These are phyloP conservation scores for Neoarius graeffei DNA, from an alignment of 2,113 vertebrate species.

Conservation along the genomic window DNA sequence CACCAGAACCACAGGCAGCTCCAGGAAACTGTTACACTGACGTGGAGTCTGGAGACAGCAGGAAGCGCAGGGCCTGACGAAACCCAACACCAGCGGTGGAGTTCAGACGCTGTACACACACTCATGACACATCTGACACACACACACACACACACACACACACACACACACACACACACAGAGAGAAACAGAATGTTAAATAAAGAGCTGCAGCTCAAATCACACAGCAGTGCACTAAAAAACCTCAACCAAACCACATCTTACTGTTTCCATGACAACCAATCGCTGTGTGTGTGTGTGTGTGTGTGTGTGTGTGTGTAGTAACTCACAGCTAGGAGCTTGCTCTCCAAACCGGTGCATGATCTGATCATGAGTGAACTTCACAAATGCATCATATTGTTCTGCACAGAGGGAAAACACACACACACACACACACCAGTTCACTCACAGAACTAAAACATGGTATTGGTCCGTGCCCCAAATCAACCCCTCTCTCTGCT, in stretches of 20 bases:
- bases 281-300: not conserved
- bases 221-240: not conserved
- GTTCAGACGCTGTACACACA: not conserved
- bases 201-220: not conserved
- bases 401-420: slow-evolving; percentile 74
- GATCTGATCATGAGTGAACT: slow-evolving; percentile 98
- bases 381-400: slow-evolving; percentile 99
- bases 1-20: not conserved
- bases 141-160: not conserved
- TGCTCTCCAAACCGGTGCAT: slow-evolving; percentile 99
- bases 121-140: slow-evolving; percentile 12
- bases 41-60: not conserved
- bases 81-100: not conserved
- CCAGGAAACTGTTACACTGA: not conserved
- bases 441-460: not conserved
- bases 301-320: not conserved
- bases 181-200: not conserved
- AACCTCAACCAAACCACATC: not conserved
- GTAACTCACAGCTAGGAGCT: slow-evolving; percentile 96
- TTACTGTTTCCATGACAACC: not conserved
- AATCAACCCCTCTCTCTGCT: not conserved
- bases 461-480: not conserved
- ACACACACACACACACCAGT: not conserved
- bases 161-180: too few species aligned
- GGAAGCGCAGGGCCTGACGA: not conserved